These are phyloP conservation scores for Rhabditoides inermis DNA, from an alignment of 2,888 invertebrate species.

Conservation along the genomic window DNA sequence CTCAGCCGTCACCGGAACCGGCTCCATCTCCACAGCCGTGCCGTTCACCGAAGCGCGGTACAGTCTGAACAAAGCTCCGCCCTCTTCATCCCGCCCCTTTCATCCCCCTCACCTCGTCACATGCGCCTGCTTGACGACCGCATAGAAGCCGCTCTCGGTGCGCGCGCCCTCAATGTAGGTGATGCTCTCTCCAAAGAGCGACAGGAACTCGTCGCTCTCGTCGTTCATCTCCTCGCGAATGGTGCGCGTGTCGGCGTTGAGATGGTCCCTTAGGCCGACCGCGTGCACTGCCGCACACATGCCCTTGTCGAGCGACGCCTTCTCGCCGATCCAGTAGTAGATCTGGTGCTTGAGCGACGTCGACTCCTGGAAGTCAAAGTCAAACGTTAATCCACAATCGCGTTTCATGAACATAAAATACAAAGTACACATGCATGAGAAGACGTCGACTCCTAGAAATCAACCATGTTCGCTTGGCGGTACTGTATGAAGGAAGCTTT, in stretches of 20 bases:
- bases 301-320: conserved; percentile 74
- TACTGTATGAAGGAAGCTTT: too few species aligned
- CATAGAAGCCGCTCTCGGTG: conserved; percentile 91
- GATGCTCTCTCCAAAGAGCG: conserved; percentile 79
- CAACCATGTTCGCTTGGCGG: too few species aligned
- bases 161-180: conserved; percentile 95
- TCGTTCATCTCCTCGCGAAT: conserved; percentile 93
- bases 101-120: conserved; percentile 19
- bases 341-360: conserved; percentile 83
- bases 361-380: too few species aligned
- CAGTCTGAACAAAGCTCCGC: conserved; percentile 20
- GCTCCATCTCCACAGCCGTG: conserved; percentile 58
- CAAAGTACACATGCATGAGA: too few species aligned
- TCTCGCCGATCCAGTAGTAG: conserved; percentile 96
- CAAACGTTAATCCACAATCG: too few species aligned
- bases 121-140: conserved; percentile 62
- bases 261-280: conserved; percentile 86
- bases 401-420: too few species aligned
- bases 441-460: too few species aligned
- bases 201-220: conserved; percentile 88
- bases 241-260: conserved; percentile 76
- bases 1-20: conserved; percentile 52
- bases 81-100: background rate
- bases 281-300: conserved; percentile 97
- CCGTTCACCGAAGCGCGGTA: conserved; percentile 48